Base-by-base conservation (phyloP, 2,888 invertebrate genomes). In the Morpho deidamia region DNA sequence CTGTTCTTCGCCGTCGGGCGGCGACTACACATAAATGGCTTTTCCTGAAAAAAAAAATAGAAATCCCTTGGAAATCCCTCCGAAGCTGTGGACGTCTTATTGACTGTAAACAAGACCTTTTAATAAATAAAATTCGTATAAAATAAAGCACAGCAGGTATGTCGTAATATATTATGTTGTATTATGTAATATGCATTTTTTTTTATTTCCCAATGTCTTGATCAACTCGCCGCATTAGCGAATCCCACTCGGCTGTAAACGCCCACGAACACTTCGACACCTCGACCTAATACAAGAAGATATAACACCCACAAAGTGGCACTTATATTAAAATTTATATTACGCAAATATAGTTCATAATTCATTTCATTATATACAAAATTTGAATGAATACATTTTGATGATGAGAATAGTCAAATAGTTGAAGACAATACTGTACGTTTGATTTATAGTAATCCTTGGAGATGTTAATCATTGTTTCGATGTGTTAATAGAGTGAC, bases 201-300 rank as follows among this genome's bases (percentile, higher is more conserved):
- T 34, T 61, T 50, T 54, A 56, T 64, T 64, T 56, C 62, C 46
- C 59, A 63, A 64, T 61, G 51, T 52, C 57, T 53, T 53, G 56
- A 62, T 64, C 45, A 51, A 58, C 51, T 60, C 61, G 48, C 55
- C 55, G 48, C 55, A 58, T 60, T 62, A 61, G 44, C 58, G 62
- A 57, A 56, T 56, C 67, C 65, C 59, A 67, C 66, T 59, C 64
- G 44, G 47, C 39, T 47, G 60, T 60, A 62, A 56, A 62, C 67
- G 53, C 66, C 64, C 46, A 61, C 61, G 55, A 51, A 62, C 55
- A 61, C 58, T 55, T 61, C 62, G 58, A 58, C 59, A 59, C 57
- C 53, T 39, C 55, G 47, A 54, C 51, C 50, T 50, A 56, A 48
- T 53, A 53, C 45, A 40, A 38, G 43, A 46, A 53, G 51, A 56